Evolutionary conservation across 92 coral and sea anemone species (phyloP).

Genomic region (Zoanthus gigantus): DNA sequence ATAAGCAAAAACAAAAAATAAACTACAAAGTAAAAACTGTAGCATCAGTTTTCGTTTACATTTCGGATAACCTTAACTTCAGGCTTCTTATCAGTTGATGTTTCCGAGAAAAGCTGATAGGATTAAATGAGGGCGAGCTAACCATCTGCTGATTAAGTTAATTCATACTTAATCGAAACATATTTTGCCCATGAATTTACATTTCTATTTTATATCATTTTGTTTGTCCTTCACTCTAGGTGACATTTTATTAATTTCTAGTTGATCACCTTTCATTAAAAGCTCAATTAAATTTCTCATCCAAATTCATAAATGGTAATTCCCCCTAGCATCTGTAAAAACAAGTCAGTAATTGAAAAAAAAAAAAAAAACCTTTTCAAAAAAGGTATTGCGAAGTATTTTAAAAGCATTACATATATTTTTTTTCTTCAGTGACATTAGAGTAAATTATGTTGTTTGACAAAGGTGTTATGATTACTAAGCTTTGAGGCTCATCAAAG

Average conservation of each 20-base stretch:
- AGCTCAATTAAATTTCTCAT: no score
- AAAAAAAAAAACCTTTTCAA: no score
- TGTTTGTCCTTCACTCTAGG: constrained; percentile 1
- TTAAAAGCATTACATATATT: no score
- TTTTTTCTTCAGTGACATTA: no score
- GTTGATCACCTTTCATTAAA: neutral
- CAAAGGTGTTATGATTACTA: no score
- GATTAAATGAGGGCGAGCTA: neutral
- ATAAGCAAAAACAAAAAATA: neutral
- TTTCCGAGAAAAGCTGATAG: neutral
- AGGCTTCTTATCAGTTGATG: neutral
- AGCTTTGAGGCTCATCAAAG: no score
- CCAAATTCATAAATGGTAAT: no score
- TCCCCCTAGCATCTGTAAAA: no score
- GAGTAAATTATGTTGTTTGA: no score
- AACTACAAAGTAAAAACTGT: neutral
- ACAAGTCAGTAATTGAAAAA: no score
- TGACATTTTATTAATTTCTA: constrained; percentile 2
- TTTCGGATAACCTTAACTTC: neutral
- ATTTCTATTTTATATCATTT: neutral
- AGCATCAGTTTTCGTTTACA: no score
- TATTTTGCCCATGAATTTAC: neutral
- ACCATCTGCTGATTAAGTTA: neutral
- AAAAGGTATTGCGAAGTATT: no score
- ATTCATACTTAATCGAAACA: neutral